Percentiles rank a stretch among this genome's conserved stretches.
phyloP scores from a whole-genome alignment of 2,888 invertebrate genomes.

The Hydroisotoma schaefferi region DNA sequence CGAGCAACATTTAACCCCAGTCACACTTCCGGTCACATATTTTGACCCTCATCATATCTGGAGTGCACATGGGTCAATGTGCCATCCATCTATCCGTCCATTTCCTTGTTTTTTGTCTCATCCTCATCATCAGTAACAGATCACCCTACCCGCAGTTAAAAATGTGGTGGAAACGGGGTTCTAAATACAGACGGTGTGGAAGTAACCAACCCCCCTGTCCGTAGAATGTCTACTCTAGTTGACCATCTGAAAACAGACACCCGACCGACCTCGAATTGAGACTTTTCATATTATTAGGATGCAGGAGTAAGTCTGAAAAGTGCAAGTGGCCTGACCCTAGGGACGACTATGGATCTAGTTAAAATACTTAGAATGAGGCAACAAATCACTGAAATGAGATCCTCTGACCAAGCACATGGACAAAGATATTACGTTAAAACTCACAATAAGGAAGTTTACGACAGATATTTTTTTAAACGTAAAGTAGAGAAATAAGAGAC shows the following conservation, averaged over 20 bases:
- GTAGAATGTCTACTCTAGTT: not conserved
- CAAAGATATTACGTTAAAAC: slow-evolving; percentile 6
- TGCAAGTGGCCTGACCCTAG: slow-evolving; percentile 15
- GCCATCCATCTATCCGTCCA: slow-evolving; percentile 27
- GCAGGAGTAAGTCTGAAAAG: not conserved
- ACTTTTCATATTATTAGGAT: not conserved
- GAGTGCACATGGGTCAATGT: slow-evolving; percentile 48
- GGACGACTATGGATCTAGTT: slow-evolving; percentile 13
- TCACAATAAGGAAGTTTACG: slow-evolving; percentile 17
- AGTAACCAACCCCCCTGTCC: not conserved
- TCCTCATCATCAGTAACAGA: slow-evolving; percentile 2
- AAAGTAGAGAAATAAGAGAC: slow-evolving; percentile 16
- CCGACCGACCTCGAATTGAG: slow-evolving; percentile 12
- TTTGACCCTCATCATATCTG: slow-evolving; percentile 48
- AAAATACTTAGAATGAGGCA: slow-evolving; percentile 30
- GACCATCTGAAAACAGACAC: slow-evolving; percentile 19
- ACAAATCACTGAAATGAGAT: slow-evolving; percentile 32
- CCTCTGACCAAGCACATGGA: slow-evolving; percentile 34
- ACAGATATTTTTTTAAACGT: slow-evolving; percentile 19
- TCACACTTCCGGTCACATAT: slow-evolving; percentile 49
- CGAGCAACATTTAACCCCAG: slow-evolving; percentile 44
- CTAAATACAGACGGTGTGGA: not conserved
- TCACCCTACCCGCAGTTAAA: slow-evolving; percentile 2
- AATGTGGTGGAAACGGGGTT: slow-evolving; percentile 11
- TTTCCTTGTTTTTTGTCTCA: slow-evolving; percentile 26